Evolutionary conservation across 2,113 vertebrate genomes (phyloP), one percentile per base, ranked within the genome.

Genomic region (Cavia porcellus): DNA sequence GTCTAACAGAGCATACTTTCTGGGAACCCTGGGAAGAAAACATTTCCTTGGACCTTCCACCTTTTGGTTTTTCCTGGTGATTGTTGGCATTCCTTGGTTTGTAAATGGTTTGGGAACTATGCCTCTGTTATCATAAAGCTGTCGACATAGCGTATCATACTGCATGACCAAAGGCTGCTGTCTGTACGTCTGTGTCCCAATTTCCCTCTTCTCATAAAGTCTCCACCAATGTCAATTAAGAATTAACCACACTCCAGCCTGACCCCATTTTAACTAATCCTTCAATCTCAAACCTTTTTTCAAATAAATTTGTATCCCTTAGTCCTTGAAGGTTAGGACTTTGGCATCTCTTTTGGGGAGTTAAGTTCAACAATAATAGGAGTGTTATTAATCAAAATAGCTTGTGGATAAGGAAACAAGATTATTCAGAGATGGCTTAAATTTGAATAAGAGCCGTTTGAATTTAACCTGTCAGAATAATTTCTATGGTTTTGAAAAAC

Each of bases 391-490:
- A 47, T 52, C 32, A 88, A 92, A 93, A 61, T 64, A 80, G 28
- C 5, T 22, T 59, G 15, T 25, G 84, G 24, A 80, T 35, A 42
- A 25, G 64, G 42, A 86, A 47, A 55, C 68, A 74, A 88, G 4
- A 0, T 55, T 57, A 85, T 70, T 89, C 12, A 61, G 13, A 11
- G 28, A 68, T 83, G 10, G 1, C 7, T 47, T 52, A 10, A 55
- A 7, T 82, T 92, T 95, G 10, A 82, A 61, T 45, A 19, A 92
- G 10, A 57, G 8, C 6, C 72, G 47, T 93, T 32, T 24, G 6
- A 88, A 95, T 77, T 64, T 64, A 70, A 86, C 28, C 2, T 86
- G 75, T 92, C 77, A 61, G 30, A 83, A 68, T 45, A 89, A 20
- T 42, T 85, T 50, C 30, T 74, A 70, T 22, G 38, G 1, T 66